phyloP scores from a whole-genome alignment of 2,888 invertebrate species.

The Panorpa germanica region DNA sequence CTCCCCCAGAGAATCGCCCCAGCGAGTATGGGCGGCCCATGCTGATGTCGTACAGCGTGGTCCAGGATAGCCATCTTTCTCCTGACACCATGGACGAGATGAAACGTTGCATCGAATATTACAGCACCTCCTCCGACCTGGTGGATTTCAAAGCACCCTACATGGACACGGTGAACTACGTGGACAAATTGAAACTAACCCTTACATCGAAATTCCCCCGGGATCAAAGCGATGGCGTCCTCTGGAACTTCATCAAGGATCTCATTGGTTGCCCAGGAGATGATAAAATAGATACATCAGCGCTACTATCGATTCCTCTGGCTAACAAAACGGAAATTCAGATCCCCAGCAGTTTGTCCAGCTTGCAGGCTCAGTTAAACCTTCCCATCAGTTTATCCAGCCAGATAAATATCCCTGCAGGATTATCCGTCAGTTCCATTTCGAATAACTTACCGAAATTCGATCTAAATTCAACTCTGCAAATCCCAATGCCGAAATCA shows the following conservation, averaged over 20 bases:
- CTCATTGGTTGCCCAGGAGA: constrained; percentile 54
- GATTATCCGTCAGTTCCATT: no score
- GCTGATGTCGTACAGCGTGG: constrained; percentile 68
- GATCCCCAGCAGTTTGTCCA: constrained; percentile 19
- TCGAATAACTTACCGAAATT: no score
- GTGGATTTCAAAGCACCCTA: constrained; percentile 35
- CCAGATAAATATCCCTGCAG: no score
- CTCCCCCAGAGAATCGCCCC: constrained; percentile 84
- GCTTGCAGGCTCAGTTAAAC: constrained; percentile 22
- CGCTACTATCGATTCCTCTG: constrained; percentile 36
- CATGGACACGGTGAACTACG: constrained; percentile 43
- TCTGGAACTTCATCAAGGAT: constrained; percentile 65
- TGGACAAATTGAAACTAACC: constrained; percentile 72
- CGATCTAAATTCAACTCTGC: no score
- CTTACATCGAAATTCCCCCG: constrained; percentile 65
- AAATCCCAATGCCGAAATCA: constrained; percentile 28
- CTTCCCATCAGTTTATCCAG: no score
- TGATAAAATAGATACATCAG: constrained; percentile 42
- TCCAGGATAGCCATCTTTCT: constrained; percentile 64
- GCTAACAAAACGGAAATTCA: no score
- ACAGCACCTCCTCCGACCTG: constrained; percentile 46
- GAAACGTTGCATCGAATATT: constrained; percentile 69
- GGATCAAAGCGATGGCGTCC: constrained; percentile 53
- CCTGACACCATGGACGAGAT: constrained; percentile 72
- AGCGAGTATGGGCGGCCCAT: constrained; percentile 87